Conservation (phyloP, 2,113 vertebrate genomes). For the Triplophysa siluroides region DNA sequence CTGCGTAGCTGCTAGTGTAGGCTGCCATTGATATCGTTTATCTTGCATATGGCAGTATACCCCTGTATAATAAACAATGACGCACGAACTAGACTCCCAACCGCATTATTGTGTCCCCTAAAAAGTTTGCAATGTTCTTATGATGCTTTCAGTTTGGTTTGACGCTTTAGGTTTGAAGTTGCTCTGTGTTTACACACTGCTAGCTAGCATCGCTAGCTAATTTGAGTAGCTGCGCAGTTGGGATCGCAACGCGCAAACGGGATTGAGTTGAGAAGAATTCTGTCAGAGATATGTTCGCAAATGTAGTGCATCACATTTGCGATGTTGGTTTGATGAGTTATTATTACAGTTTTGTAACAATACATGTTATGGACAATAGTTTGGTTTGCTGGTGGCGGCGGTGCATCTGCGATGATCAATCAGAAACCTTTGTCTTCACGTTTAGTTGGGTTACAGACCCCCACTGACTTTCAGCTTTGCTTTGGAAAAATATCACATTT, state of each 20-base stretch:
- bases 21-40: conserved; percentile 45
- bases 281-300: background rate
- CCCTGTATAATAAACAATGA: background rate
- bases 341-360: background rate
- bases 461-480: background rate
- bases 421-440: conserved; percentile 45
- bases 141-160: background rate
- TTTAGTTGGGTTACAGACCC: conserved; percentile 18
- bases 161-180: background rate
- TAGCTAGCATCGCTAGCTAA: conserved; percentile 36
- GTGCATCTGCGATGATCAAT: conserved; percentile 28
- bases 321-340: background rate
- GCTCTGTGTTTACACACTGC: conserved; percentile 39
- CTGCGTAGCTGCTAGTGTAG: conserved; percentile 55
- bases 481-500: background rate
- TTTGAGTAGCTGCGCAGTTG: conserved; percentile 51
- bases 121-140: no score
- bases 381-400: background rate
- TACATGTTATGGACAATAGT: background rate
- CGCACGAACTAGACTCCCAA: no score
- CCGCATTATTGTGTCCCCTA: background rate
- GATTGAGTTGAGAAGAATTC: background rate
- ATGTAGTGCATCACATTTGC: background rate
- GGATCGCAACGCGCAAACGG: background rate
- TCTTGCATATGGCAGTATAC: background rate